phyloP scores from a whole-genome alignment of 2,888 invertebrate genomes.

The Hyalella azteca region DNA sequence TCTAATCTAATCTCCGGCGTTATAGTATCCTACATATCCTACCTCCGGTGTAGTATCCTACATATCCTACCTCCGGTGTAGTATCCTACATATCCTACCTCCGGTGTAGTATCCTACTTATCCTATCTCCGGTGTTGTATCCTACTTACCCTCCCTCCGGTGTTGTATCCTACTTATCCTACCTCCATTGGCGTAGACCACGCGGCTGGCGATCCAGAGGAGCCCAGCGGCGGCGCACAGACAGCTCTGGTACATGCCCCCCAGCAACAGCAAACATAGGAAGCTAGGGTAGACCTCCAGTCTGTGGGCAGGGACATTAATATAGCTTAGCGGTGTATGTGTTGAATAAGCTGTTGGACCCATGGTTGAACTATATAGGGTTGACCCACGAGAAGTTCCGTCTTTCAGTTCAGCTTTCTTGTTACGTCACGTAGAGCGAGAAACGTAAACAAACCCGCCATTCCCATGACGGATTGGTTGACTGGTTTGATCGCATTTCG shows the following conservation, averaged over 20 bases:
- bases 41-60: neutral
- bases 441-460: no score
- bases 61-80: neutral
- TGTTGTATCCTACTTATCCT: slow-evolving; percentile 65
- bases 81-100: neutral
- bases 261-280: slow-evolving; percentile 63
- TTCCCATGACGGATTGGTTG: no score
- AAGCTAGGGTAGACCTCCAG: slow-evolving; percentile 62
- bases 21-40: neutral
- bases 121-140: neutral
- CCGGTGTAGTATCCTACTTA: neutral
- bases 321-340: no score
- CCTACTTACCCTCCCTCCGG: slow-evolving; percentile 61
- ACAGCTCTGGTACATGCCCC: slow-evolving; percentile 65
- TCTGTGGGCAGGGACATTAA: no score
- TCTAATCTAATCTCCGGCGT: neutral
- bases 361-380: no score
- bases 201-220: slow-evolving; percentile 63
- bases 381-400: no score
- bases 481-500: no score
- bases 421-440: no score
- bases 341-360: no score
- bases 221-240: slow-evolving; percentile 63
- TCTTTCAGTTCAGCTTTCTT: no score
- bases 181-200: slow-evolving; percentile 66